Evolutionary conservation across 2,113 vertebrate genomes (phyloP).

Genomic region (Furnarius figulus): DNA sequence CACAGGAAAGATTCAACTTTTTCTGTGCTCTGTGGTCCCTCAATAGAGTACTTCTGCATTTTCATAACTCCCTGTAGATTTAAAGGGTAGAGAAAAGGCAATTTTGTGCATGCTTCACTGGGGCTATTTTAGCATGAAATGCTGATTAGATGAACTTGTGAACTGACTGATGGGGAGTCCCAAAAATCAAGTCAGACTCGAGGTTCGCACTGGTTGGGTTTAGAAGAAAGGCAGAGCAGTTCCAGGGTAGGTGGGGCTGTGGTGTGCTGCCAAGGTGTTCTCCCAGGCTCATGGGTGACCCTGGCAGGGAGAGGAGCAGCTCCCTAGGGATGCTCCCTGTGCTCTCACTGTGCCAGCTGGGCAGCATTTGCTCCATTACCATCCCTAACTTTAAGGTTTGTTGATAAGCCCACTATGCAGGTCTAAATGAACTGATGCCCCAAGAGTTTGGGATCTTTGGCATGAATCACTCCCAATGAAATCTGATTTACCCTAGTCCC

Average conservation of each 20-base stretch:
- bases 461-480: not conserved
- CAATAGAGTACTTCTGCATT: not conserved
- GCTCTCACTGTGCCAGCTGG: not conserved
- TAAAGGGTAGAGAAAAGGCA: not conserved
- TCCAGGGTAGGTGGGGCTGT: not conserved
- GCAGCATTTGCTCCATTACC: not conserved
- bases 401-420: not conserved
- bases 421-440: not conserved
- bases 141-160: not conserved
- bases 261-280: not conserved
- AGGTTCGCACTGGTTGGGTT: accelerated
- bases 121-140: not conserved
- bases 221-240: not conserved
- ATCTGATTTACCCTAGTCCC: not conserved
- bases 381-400: not conserved
- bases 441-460: not conserved
- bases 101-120: not conserved
- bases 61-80: not conserved
- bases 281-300: accelerated
- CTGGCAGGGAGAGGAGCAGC: accelerated
- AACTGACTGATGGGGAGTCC: not conserved
- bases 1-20: not conserved
- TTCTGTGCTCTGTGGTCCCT: not conserved
- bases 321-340: not conserved
- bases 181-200: not conserved